Evolutionary conservation across 2,113 vertebrate species (phyloP), one percentile per base, ranked within the genome.

Genomic region (Lathamus discolor): DNA sequence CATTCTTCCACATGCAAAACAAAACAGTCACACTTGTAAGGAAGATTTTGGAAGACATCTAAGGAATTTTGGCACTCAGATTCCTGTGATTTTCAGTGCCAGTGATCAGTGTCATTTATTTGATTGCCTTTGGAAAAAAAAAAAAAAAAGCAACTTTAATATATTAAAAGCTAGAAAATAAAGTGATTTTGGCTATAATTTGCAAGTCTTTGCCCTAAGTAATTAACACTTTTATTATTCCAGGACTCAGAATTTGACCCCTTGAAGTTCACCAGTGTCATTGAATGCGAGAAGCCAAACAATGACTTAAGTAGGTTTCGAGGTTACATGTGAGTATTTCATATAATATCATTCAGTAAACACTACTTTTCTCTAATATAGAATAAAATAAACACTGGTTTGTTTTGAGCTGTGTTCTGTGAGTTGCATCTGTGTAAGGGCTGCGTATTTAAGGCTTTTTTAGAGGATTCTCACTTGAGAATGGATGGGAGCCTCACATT

Each of bases 241-340:
- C 96, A 99, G 99, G 99, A 99, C 95, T 98, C 99, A 44, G 99
- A 99, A 68, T 99, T 99, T 95, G 98, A 99, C 90, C 99, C 99
- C 4, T 75, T 98, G 88, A 99, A 98, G 89, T 99, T 99, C 98
- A 99, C 98, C 98, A 98, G 99, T 46, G n/a, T 98, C 8, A 99
- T 99, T 75, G 99, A 99, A 97, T 99, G 99, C 48, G 99, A 99
- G 97, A 99, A 99, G 95, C 99, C 99, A 73, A 99, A 99, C 98
- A 99, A 99, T 14, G 98, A 99, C 97, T 98, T 99, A 95, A 99
- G 98, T 97, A 97, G 99, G 89, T 99, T 99, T 97, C 98, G 98
- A 88, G 99, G 99, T 57, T 99, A 98, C 98, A 99, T 99, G 99
- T 99, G 97, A 99, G 99, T 99, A 98, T 94, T 83, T 31, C 43